phyloP scores from a whole-genome alignment of 2,888 invertebrate genomes.

The Pseudococcus viburni region DNA sequence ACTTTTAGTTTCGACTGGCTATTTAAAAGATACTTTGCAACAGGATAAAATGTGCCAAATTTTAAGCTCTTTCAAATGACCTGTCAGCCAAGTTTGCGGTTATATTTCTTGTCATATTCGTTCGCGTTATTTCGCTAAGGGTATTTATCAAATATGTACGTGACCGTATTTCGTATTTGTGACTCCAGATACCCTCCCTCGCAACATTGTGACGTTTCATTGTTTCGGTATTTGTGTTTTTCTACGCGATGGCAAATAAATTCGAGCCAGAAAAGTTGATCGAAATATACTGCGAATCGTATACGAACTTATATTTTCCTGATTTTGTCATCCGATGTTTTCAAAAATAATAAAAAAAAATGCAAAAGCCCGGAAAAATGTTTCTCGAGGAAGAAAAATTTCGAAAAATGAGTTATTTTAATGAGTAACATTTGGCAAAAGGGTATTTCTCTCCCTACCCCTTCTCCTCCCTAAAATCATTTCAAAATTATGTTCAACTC shows the following conservation, averaged over 20 bases:
- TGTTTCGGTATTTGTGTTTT: background rate
- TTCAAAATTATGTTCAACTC: too few relatives aligned
- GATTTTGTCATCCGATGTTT: background rate
- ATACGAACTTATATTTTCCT: background rate
- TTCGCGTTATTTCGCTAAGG: background rate
- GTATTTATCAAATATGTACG: constrained; percentile 15
- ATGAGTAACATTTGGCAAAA: too few relatives aligned
- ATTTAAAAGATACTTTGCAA: constrained; percentile 2
- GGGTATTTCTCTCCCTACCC: too few relatives aligned
- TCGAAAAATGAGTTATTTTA: too few relatives aligned
- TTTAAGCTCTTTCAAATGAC: constrained; percentile 35
- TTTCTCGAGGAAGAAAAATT: background rate
- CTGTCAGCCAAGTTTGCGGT: constrained; percentile 13
- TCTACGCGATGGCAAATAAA: background rate
- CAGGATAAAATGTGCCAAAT: constrained; percentile 21
- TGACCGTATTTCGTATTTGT: constrained; percentile 1
- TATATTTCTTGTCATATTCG: constrained; percentile 23
- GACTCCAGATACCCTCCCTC: background rate
- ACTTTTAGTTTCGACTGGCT: background rate
- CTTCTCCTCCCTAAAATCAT: too few relatives aligned
- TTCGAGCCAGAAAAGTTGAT: background rate
- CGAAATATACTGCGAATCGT: background rate
- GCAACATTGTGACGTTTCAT: background rate
- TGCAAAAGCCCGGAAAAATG: background rate
- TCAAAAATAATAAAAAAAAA: background rate